phyloP scores from a whole-genome alignment of 1,140 invertebrate species.

The Orchestia grillus region DNA sequence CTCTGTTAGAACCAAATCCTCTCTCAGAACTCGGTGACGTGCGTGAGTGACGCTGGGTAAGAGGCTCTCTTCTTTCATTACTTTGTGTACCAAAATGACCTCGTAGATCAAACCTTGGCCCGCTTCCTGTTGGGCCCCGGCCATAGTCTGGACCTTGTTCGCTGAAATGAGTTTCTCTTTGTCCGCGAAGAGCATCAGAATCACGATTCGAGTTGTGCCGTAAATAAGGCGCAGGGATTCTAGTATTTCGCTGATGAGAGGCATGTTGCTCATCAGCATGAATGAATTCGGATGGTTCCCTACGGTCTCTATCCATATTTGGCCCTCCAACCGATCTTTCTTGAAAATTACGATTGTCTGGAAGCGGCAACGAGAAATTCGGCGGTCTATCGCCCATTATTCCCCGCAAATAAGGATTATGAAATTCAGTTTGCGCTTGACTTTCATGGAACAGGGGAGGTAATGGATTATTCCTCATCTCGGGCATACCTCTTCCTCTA shows the following conservation, averaged over 20 bases:
- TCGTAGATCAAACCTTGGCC: background rate
- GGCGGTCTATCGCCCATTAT: background rate
- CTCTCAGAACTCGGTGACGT: background rate
- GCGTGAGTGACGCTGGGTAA: background rate
- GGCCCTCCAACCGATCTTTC: background rate
- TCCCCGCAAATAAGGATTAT: background rate
- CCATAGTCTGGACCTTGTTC: background rate
- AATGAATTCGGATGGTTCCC: background rate
- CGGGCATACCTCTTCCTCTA: constrained; percentile 19
- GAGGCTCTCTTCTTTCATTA: background rate
- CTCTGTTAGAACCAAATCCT: background rate
- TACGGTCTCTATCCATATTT: background rate
- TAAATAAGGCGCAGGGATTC: background rate
- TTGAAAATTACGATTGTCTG: background rate
- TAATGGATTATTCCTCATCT: constrained; percentile 13
- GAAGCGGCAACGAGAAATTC: background rate
- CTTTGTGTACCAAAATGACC: background rate
- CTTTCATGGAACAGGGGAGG: background rate
- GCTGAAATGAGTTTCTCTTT: background rate
- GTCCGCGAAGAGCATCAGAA: background rate
- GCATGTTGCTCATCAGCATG: background rate
- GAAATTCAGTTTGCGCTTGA: background rate
- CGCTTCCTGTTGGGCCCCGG: background rate
- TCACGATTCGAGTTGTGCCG: background rate
- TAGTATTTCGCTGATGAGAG: background rate